Evolutionary conservation across 1,140 invertebrate species (phyloP), one percentile per base, ranked within the genome.

Genomic region (Thaumetopoea pityocampa): DNA sequence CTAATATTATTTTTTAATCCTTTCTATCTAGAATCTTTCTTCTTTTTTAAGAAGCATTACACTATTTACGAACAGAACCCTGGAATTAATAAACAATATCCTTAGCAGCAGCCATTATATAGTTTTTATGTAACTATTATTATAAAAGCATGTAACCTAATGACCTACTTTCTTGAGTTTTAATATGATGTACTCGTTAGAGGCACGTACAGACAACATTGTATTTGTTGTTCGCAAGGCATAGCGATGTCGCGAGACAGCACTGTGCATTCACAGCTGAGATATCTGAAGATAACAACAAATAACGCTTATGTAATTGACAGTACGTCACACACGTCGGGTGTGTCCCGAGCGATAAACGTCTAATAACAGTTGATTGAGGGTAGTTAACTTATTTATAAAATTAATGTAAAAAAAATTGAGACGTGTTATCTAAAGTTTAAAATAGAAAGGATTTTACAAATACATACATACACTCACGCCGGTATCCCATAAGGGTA

Each of bases 371-470:
- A 55, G 41, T 43, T 56, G 57, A 59, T 49, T 58, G 59, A 46
- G 48, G 51, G 56, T 44, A 41, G 47, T 62, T 42, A 62, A 66
- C n/a, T n/a, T n/a, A n/a, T n/a, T n/a, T n/a, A n/a, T n/a, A n/a
- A n/a, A n/a, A n/a, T n/a, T n/a, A n/a, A n/a, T n/a, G n/a, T n/a
- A n/a, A n/a, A n/a, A n/a, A n/a, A n/a, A n/a, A n/a, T n/a, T n/a
- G n/a, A n/a, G n/a, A n/a, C n/a, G n/a, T n/a, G n/a, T n/a, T n/a
- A n/a, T n/a, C n/a, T n/a, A n/a, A n/a, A n/a, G n/a, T n/a, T n/a
- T n/a, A n/a, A n/a, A n/a, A n/a, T n/a, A n/a, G n/a, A n/a, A n/a
- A n/a, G n/a, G n/a, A n/a, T n/a, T n/a, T n/a, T n/a, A n/a, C n/a
- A n/a, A n/a, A n/a, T n/a, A n/a, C n/a, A n/a, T n/a, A n/a, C n/a